phyloP scores from a whole-genome alignment of 2,113 vertebrate species.

The Todiramphus saurophagus region DNA sequence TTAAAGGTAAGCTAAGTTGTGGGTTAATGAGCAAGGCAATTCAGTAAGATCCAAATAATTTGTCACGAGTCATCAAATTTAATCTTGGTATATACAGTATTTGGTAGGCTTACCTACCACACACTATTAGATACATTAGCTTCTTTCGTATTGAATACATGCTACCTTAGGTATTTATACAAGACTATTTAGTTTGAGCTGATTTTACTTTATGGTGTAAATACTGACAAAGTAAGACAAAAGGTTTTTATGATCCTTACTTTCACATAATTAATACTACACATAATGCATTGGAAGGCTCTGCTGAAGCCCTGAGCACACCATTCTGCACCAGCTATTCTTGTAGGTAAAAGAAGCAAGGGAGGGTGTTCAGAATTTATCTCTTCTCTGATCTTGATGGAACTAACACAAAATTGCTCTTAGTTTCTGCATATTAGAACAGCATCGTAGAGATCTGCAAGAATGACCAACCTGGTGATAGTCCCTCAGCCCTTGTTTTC shows the following conservation, averaged over 20 bases:
- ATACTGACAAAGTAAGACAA: neutral
- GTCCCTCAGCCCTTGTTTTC: neutral
- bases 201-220: neutral
- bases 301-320: neutral
- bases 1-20: neutral
- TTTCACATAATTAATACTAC: neutral
- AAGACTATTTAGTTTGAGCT: neutral
- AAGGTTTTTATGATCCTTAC: neutral
- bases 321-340: neutral
- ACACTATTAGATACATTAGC: neutral
- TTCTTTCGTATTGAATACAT: neutral
- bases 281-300: neutral
- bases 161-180: neutral
- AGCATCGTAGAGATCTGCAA: neutral
- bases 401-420: neutral
- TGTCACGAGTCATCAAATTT: neutral
- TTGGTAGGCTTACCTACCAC: neutral
- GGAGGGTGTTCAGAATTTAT: neutral
- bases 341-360: neutral
- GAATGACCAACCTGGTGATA: rapidly evolving
- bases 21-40: neutral
- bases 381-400: neutral
- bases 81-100: neutral
- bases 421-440: neutral
- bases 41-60: neutral